These are phyloP conservation scores for Cyclura pinguis DNA, from an alignment of 2,797 vertebrate genomes.

Conservation along the genomic window DNA sequence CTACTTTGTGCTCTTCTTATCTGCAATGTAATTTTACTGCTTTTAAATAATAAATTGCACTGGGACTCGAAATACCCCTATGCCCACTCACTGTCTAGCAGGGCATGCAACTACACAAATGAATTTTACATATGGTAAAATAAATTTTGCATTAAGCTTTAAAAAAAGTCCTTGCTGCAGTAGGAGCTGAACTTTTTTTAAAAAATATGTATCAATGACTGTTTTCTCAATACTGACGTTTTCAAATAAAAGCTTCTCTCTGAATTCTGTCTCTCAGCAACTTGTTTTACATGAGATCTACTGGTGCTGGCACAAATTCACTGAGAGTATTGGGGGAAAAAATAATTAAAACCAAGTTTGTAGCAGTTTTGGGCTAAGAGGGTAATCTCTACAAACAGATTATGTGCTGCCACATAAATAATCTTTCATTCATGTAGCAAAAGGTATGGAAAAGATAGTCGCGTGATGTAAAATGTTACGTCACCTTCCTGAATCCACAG, in stretches of 20 bases:
- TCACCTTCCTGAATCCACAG: background rate
- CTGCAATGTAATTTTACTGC: constrained; percentile 65
- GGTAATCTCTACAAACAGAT: background rate
- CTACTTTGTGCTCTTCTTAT: constrained; percentile 56
- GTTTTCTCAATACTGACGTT: constrained; percentile 21
- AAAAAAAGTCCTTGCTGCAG: background rate
- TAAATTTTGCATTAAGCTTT: constrained; percentile 53
- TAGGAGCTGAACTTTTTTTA: background rate
- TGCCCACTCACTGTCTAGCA: constrained; percentile 58
- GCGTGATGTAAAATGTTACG: background rate
- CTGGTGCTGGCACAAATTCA: constrained; percentile 39
- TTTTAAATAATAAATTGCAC: constrained; percentile 74
- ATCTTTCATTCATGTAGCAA: constrained; percentile 5
- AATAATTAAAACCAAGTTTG: background rate
- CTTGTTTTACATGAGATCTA: constrained; percentile 30
- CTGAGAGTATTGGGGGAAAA: background rate
- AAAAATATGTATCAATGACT: rapidly evolving
- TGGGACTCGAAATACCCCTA: constrained; percentile 55
- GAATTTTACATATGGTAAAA: constrained; percentile 61
- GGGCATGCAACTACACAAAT: constrained; percentile 57
- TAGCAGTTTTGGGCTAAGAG: background rate
- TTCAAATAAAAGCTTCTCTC: constrained; percentile 22
- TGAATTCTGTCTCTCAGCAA: constrained; percentile 17
- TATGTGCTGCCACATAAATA: background rate
- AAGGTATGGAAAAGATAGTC: background rate